Conservation (phyloP, 1,140 invertebrate genomes). For the Geopemphigus sp. region DNA sequence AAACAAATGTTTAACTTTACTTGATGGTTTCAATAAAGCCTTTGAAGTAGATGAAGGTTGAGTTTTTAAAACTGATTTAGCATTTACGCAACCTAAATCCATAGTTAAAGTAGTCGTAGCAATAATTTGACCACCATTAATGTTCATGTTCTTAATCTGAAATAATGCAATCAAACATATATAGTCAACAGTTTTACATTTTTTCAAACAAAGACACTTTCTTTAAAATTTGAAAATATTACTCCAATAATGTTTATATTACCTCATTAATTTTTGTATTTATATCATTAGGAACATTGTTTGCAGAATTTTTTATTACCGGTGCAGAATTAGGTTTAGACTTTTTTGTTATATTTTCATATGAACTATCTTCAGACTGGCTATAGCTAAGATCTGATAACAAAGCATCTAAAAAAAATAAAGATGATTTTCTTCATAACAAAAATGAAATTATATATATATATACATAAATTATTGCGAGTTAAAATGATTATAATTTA, state of each 20-base stretch:
- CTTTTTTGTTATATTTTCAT: not conserved
- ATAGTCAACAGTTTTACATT: not conserved
- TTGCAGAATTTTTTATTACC: not conserved
- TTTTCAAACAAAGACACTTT: not conserved
- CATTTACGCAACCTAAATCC: conserved; percentile 7
- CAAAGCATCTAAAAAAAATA: conserved; percentile 24
- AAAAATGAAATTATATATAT: too few relatives aligned
- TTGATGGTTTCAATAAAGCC: not conserved
- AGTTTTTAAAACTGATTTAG: conserved; percentile 34
- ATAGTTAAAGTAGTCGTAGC: conserved; percentile 39
- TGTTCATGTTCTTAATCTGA: conserved; percentile 17
- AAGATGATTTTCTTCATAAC: too few relatives aligned
- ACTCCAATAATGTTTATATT: not conserved
- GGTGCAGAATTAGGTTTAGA: not conserved
- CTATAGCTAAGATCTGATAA: conserved; percentile 43
- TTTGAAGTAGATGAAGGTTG: not conserved
- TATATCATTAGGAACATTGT: not conserved
- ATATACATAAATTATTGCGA: too few relatives aligned
- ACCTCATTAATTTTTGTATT: conserved; percentile 10
- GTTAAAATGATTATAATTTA: too few relatives aligned
- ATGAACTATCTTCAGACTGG: conserved; percentile 30
- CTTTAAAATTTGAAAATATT: not conserved
- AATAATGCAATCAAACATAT: not conserved
- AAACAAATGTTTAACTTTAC: not conserved
- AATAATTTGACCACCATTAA: conserved; percentile 1